These are phyloP conservation scores for Theristicus caerulescens DNA, from an alignment of 2,113 vertebrate species.

Conservation along the genomic window DNA sequence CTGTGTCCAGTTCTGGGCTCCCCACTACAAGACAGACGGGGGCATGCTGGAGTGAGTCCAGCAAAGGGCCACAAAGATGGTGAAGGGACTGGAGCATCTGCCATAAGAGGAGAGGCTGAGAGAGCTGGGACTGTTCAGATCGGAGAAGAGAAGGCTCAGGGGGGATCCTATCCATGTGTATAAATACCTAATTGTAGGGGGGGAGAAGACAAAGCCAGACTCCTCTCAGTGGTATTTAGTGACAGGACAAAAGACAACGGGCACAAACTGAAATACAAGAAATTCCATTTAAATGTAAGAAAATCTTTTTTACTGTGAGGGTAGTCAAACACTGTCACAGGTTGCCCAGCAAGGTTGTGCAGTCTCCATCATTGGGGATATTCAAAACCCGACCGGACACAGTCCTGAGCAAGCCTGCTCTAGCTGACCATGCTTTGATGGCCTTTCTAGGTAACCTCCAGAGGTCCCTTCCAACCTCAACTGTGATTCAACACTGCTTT, in stretches of 20 bases:
- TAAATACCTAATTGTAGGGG: background rate
- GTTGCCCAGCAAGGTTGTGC: background rate
- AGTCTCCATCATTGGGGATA: background rate
- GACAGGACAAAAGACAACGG: background rate
- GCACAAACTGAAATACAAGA: background rate
- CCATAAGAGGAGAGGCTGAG: background rate
- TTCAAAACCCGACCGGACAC: background rate
- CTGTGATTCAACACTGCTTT: background rate
- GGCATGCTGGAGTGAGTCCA: background rate
- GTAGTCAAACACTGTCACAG: background rate
- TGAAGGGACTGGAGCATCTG: background rate
- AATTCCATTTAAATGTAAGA: background rate
- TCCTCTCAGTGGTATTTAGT: background rate
- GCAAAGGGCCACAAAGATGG: background rate
- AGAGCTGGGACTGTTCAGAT: background rate
- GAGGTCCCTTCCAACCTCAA: background rate
- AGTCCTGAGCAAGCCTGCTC: background rate
- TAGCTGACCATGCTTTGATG: background rate
- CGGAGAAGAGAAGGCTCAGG: background rate
- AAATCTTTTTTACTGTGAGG: background rate
- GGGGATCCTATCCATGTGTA: background rate
- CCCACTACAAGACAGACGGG: background rate
- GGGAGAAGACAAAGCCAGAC: background rate
- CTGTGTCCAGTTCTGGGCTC: background rate
- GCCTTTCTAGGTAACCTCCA: background rate